Evolutionary conservation across 2,113 vertebrate genomes (phyloP).

Genomic region (Odontophorus gujanensis): DNA sequence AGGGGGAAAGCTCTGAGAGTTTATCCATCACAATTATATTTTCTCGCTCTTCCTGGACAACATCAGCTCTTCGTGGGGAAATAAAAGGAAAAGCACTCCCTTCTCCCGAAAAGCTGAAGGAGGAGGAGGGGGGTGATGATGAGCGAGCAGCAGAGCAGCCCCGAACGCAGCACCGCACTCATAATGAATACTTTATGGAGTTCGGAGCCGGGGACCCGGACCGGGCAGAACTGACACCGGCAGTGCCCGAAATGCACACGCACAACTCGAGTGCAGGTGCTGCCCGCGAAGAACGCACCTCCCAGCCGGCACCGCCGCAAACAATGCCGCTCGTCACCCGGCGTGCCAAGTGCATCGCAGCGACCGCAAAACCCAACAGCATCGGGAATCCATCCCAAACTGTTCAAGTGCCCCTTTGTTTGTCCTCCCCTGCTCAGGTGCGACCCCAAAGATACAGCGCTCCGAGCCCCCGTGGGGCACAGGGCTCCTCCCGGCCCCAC

Average conservation of each 20-base stretch:
- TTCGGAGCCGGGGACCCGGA: not conserved
- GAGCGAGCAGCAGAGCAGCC: not conserved
- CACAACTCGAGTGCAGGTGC: not conserved
- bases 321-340: constrained; percentile 68
- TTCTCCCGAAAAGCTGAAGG: too few relatives aligned
- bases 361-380: constrained; percentile 54
- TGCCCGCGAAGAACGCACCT: not conserved
- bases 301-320: constrained; percentile 73
- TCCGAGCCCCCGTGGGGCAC: too few relatives aligned
- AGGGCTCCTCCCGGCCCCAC: not conserved
- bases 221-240: not conserved
- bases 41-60: not conserved
- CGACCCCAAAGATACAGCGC: not conserved
- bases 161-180: not conserved
- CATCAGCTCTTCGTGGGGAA: not conserved
- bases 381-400: constrained; percentile 66
- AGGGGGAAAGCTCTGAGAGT: not conserved
- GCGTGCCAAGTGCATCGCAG: constrained; percentile 46
- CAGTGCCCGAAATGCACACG: not conserved
- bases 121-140: too few relatives aligned
- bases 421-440: constrained; percentile 62
- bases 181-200: constrained; percentile 24
- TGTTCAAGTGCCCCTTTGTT: constrained; percentile 76
- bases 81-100: not conserved
- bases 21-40: not conserved